These are phyloP conservation scores for Psilopsiagon aymara DNA, from an alignment of 2,113 vertebrate species.

Conservation along the genomic window DNA sequence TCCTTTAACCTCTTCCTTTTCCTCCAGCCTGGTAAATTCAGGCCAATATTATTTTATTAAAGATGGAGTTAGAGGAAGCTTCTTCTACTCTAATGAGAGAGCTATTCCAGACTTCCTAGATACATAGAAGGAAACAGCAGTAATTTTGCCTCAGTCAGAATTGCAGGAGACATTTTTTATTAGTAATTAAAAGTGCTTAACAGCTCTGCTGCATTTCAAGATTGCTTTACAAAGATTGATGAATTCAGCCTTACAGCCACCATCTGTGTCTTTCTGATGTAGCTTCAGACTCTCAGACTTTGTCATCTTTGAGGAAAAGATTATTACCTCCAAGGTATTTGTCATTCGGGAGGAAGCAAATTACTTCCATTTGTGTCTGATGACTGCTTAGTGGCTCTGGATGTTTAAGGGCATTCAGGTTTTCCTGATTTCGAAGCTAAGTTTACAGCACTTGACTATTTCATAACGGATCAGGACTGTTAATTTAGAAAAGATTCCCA, in stretches of 20 bases:
- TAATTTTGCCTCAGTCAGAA: background rate
- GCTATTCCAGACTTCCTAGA: background rate
- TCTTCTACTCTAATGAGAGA: background rate
- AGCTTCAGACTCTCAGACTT: background rate
- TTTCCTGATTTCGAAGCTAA: background rate
- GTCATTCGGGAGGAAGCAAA: constrained; percentile 25
- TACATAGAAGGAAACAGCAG: background rate
- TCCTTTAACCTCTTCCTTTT: background rate
- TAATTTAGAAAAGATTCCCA: constrained; percentile 22
- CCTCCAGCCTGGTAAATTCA: background rate
- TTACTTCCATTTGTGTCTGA: constrained; percentile 18
- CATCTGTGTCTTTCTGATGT: background rate
- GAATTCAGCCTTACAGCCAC: background rate
- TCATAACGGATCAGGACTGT: background rate
- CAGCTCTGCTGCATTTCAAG: background rate
- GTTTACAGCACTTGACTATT: background rate
- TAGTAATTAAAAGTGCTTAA: background rate
- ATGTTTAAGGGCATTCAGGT: background rate
- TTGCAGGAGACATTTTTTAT: background rate
- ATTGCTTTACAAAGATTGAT: background rate
- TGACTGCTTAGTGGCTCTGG: background rate
- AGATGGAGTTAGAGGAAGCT: background rate
- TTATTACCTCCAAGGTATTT: background rate
- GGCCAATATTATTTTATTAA: background rate
- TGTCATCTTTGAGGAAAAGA: background rate